Evolutionary conservation across 2,888 invertebrate genomes (phyloP).

Genomic region (Mechanitis mazaeus): DNA sequence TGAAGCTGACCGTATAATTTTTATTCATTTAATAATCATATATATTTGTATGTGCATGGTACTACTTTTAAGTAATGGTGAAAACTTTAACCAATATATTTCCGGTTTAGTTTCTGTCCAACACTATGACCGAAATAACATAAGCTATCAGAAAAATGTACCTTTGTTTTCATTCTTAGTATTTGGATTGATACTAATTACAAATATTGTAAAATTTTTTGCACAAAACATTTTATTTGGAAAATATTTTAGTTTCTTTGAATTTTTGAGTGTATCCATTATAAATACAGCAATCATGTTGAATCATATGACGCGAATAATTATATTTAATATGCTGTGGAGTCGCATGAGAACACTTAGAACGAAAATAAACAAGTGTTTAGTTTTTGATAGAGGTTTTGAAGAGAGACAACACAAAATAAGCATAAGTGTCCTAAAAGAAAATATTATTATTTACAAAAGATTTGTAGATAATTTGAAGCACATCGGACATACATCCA

Average conservation of each 20-base stretch:
- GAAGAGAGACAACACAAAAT: no score
- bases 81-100: background rate
- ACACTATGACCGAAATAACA: no score
- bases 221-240: no score
- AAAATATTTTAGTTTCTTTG: no score
- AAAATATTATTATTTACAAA: constrained; percentile 8
- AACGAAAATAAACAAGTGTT: constrained; percentile 12
- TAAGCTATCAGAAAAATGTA: no score
- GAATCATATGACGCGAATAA: constrained; percentile 8
- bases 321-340: constrained; percentile 19
- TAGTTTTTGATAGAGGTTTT: background rate
- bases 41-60: background rate
- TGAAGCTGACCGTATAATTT: no score
- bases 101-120: background rate
- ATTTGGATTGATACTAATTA: background rate
- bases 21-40: no score
- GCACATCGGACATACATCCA: constrained; percentile 7
- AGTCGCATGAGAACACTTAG: constrained; percentile 14
- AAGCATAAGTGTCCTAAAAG: background rate
- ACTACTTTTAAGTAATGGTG: constrained; percentile 1
- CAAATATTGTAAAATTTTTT: no score
- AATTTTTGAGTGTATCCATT: no score
- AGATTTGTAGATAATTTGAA: constrained; percentile 11
- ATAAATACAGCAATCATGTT: background rate
- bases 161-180: background rate